Evolutionary conservation across 2,888 invertebrate genomes (phyloP).

Genomic region (Dascillus cervinus): DNA sequence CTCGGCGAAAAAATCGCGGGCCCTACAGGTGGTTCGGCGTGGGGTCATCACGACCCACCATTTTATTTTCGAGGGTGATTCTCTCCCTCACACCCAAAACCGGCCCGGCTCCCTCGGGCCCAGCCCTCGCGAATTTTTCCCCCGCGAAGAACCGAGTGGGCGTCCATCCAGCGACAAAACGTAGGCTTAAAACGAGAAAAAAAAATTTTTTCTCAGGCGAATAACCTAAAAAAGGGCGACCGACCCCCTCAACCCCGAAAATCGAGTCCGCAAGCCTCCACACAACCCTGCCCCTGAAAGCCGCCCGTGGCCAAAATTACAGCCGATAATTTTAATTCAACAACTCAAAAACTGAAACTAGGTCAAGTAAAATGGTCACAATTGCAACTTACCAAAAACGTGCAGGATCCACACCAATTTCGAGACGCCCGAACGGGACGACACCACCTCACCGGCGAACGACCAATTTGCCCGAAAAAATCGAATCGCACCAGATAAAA

Average conservation of each 20-base stretch:
- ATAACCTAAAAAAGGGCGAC: constrained; percentile 1
- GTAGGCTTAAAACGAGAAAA: constrained; percentile 7
- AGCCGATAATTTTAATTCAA: constrained; percentile 15
- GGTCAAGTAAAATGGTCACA: constrained; percentile 16
- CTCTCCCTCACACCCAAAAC: no score
- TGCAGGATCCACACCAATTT: constrained; percentile 5
- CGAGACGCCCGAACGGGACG: background rate
- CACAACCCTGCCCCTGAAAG: background rate
- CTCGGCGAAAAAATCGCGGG: background rate
- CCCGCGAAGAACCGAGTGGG: no score
- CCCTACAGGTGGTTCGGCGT: no score
- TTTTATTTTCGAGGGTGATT: no score
- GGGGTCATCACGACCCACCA: no score
- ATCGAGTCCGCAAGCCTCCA: background rate
- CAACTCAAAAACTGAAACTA: constrained; percentile 16
- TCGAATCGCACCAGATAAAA: no score
- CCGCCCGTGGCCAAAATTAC: no score
- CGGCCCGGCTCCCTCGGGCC: no score
- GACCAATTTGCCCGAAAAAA: background rate
- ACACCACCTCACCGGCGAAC: background rate
- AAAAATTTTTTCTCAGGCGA: background rate
- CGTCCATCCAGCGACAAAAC: no score
- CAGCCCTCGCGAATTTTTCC: no score
- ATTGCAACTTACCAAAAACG: constrained; percentile 15
- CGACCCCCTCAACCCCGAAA: background rate